These are phyloP conservation scores for Sylvia borin DNA, from an alignment of 2,797 vertebrate species.

Conservation along the genomic window DNA sequence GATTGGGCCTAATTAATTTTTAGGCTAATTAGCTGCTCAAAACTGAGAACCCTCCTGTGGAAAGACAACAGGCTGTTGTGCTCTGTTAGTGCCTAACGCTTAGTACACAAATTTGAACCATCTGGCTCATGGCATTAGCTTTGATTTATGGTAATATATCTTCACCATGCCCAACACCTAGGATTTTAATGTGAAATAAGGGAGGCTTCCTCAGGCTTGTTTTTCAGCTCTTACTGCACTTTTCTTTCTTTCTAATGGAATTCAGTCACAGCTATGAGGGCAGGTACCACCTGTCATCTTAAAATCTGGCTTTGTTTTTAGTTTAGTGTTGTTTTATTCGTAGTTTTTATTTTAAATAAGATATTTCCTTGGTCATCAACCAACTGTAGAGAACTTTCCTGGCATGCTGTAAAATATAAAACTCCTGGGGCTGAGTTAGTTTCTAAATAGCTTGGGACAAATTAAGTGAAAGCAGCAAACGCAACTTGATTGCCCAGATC, in stretches of 20 bases:
- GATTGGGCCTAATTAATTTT: slow-evolving; percentile 40
- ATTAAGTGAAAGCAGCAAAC: background rate
- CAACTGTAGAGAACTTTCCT: background rate
- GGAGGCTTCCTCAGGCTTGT: background rate
- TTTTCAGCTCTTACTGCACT: background rate
- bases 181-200: background rate
- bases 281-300: background rate
- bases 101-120: slow-evolving; percentile 40
- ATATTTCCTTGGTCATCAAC: background rate
- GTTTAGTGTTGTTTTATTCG: background rate
- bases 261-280: background rate
- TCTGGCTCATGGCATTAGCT: slow-evolving; percentile 13
- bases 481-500: background rate
- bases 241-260: background rate
- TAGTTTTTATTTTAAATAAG: background rate
- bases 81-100: background rate
- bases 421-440: background rate
- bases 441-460: background rate
- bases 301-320: background rate
- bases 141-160: slow-evolving; percentile 29
- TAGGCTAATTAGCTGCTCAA: slow-evolving; percentile 37
- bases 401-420: background rate
- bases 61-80: slow-evolving; percentile 41
- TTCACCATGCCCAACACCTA: background rate
- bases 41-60: background rate